A percentile compares a stretch with the other conserved stretches of the same genome.
Conservation (phyloP, 2,888 invertebrate genomes). For the Scrobipalpa atriplicella region DNA sequence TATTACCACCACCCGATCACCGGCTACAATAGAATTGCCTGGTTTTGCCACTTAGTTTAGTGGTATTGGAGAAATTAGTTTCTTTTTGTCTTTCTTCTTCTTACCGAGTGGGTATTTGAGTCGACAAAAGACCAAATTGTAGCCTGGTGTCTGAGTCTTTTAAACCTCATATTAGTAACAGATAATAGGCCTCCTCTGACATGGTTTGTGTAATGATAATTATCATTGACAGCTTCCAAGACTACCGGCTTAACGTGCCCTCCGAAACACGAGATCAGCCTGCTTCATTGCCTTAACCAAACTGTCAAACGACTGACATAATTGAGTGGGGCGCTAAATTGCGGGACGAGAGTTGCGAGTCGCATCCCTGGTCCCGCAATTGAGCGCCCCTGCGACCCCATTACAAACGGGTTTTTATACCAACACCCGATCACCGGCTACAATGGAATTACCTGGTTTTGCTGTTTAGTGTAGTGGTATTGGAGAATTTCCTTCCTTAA, state of each 20-base stretch:
- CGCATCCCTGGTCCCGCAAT: too few species aligned
- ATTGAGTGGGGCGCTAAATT: constrained; percentile 1
- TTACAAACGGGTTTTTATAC: background rate
- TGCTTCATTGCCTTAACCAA: too few species aligned
- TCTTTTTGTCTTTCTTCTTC: too few species aligned
- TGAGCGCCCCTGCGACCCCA: background rate
- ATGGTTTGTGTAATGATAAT: background rate
- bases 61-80: too few species aligned
- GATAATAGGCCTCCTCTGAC: background rate
- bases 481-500: background rate
- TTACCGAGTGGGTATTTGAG: background rate
- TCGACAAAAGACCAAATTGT: background rate
- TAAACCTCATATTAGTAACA: background rate
- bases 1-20: too few species aligned
- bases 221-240: background rate
- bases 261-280: too few species aligned
- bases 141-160: background rate
- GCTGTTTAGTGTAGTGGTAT: background rate
- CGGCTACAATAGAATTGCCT: too few species aligned
- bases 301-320: too few species aligned
- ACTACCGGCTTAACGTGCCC: too few species aligned
- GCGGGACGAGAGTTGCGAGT: background rate
- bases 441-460: background rate
- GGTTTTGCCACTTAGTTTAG: too few species aligned
- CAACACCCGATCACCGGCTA: background rate